These are phyloP conservation scores for Merluccius polli DNA, from an alignment of 2,797 vertebrate species.

Conservation along the genomic window DNA sequence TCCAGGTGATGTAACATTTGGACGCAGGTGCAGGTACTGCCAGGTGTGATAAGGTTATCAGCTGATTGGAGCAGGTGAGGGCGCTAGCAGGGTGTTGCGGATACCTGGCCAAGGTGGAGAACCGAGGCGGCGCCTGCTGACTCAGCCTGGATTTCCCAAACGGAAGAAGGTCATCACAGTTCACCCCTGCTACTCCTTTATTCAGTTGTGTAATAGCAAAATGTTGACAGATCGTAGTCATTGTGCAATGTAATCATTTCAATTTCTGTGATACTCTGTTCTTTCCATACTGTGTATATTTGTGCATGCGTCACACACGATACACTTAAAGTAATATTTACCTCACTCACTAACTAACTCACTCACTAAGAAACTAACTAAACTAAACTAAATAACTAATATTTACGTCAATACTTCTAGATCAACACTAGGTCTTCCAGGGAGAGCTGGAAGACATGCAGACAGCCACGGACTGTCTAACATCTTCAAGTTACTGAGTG, in stretches of 20 bases:
- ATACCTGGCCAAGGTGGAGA: neutral
- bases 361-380: too few species aligned
- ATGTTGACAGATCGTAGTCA: neutral
- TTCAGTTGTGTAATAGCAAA: neutral
- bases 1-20: neutral
- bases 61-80: neutral
- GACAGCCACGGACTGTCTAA: too few species aligned
- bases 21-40: neutral
- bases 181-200: neutral
- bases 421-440: too few species aligned
- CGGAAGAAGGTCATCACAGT: neutral
- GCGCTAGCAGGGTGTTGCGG: neutral
- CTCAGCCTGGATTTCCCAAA: neutral
- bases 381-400: too few species aligned
- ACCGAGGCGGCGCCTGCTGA: neutral
- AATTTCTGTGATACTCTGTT: neutral
- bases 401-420: too few species aligned
- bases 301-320: neutral
- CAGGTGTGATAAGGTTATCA: neutral
- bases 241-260: neutral
- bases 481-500: too few species aligned
- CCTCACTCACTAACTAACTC: too few species aligned
- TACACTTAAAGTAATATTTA: too few species aligned
- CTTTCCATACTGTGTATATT: neutral
- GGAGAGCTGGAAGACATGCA: too few species aligned